Evolutionary conservation across 1,140 invertebrate species (phyloP), one percentile per base, ranked within the genome.

Genomic region (Monomorium pharaonis): DNA sequence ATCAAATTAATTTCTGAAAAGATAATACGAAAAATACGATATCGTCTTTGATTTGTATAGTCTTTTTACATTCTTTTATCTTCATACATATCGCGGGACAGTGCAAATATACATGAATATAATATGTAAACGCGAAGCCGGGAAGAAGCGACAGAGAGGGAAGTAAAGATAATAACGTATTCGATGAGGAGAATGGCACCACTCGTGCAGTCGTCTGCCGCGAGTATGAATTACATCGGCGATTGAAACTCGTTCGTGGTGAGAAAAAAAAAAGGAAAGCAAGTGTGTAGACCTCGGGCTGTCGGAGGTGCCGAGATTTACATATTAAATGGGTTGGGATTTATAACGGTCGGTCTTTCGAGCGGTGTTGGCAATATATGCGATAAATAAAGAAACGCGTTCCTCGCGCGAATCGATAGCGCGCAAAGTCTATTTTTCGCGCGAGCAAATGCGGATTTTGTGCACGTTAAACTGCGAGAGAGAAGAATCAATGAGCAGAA

Each of bases 311-410:
- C 67, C 77, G 88, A 90, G 90, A 95, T 95, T 95, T 95, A 92
- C 94, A 95, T 95, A 95, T 95, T 95, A 95, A 95, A 95, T 93
- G 94, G 93, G 92, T 94, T 88, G 89, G 94, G 94, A 95, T 95
- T 95, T 95, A 95, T 94, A 95, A 94, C 94, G 90, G 72, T 91
- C 83, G 89, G 86, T 62, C 54, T 75, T 69, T 54, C 56, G 63
- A 84, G 65, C 70, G 60, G 77, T 88, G 88, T 87, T 85, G 91
- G 88, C 89, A 88, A 91, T 92, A 89, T 69, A 24, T 74, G 76
- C 86, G 81, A 90, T 89, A 90, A 90, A 89, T 90, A 90, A 90
- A 87, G 81, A 90, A 89, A 89, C 54, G n/a, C n/a, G 21, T 56
- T 80, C 44, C 54, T 63, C 77, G 58, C 87, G 85, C 65, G 56